A percentile compares a stretch with the other conserved stretches of the same genome.
Evolutionary conservation across 2,113 vertebrate genomes (phyloP).

Genomic region (Rhagologus leucostigma): DNA sequence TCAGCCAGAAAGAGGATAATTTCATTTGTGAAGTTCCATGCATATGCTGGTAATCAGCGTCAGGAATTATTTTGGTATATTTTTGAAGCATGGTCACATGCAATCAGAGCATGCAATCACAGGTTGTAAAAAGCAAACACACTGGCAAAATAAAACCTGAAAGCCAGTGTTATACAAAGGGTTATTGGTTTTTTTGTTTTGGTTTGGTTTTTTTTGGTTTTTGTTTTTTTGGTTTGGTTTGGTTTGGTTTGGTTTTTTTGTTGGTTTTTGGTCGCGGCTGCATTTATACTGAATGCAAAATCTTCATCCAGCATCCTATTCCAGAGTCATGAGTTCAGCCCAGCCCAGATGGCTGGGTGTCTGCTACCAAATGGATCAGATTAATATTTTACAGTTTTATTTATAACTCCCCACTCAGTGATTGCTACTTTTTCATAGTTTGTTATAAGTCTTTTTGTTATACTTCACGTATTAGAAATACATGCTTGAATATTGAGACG

Average conservation of each 20-base stretch:
- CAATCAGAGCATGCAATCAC: not conserved
- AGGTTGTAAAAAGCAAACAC: not conserved
- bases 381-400: slow-evolving; percentile 57
- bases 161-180: not conserved
- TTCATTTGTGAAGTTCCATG: not conserved
- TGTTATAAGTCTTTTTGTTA: slow-evolving; percentile 25
- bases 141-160: not conserved
- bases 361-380: slow-evolving; percentile 52
- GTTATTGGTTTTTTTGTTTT: not conserved
- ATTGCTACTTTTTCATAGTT: slow-evolving; percentile 35
- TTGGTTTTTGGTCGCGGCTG: not conserved
- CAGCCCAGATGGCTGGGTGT: slow-evolving; percentile 40
- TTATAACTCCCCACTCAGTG: slow-evolving; percentile 19
- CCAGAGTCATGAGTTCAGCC: not conserved
- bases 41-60: not conserved
- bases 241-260: too few relatives aligned
- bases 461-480: slow-evolving; percentile 4
- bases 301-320: not conserved
- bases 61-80: not conserved
- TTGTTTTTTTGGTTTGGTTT: too few relatives aligned
- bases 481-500: not conserved
- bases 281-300: not conserved
- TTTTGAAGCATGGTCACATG: not conserved
- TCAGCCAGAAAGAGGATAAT: not conserved
- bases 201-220: not conserved